Evolutionary conservation across 2,888 invertebrate genomes (phyloP), one percentile per base, ranked within the genome.

Genomic region (Drosophila borborema): DNA sequence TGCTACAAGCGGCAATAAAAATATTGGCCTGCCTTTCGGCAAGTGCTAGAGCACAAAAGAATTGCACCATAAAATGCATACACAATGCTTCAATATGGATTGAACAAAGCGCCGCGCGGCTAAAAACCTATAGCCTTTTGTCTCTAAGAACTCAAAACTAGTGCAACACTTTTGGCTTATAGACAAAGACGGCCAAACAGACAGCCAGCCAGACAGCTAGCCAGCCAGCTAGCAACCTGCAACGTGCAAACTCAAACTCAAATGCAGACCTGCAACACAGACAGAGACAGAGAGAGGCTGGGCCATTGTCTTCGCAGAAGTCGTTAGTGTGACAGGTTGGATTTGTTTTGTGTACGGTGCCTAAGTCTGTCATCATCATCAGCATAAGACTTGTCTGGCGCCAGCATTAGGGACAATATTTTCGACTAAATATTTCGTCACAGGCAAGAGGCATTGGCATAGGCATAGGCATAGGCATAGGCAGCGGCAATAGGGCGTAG

Each of bases 311-410:
- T 91, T 91, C 91, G 91, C 82, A 90, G 92, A 91, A 92, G 91
- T 92, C 92, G 92, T 91, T 92, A 92, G 91, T 90, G 90, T 89
- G 91, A 91, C 89, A 91, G 91, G 91, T 92, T 92, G 89, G 84
- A 89, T 91, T 91, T 91, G 91, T 81, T 83, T 88, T 89, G 89
- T 90, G 67, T 90, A 74, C 75, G 82, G 79, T 90, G 90, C 87
- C 88, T 90, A 85, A 88, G 90, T 90, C 90, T 88, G 88, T 90
- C 87, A 90, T 87, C 86, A 90, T 86, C 86, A 89, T 90, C 90
- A 89, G 82, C 86, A 86, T 86, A 82, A 90, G 91, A 86, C 82
- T 86, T 88, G 92, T 92, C 92, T 92, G 92, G 92, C 93, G 92
- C 93, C 92, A 93, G 92, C 89, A 92, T 92, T 92, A 92, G 88